These are phyloP conservation scores for Conopomorpha cramerella DNA, from an alignment of 1,140 invertebrate genomes.

Conservation along the genomic window DNA sequence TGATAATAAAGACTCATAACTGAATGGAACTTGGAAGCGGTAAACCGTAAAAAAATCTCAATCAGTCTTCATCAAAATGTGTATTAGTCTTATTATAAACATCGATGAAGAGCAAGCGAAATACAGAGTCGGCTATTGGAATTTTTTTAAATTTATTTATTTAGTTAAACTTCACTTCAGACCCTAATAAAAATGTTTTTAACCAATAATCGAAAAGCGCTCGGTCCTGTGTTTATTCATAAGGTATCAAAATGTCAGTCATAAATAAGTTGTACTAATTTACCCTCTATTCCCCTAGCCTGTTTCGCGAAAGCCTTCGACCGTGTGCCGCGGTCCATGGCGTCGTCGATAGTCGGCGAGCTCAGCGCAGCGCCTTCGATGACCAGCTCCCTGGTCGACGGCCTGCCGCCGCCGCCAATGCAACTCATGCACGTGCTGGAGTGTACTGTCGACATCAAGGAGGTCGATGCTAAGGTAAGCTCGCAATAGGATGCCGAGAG, in stretches of 20 bases:
- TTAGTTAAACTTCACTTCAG: too few species aligned
- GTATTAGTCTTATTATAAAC: too few species aligned
- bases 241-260: background rate
- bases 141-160: too few species aligned
- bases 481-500: background rate
- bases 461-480: conserved; percentile 77
- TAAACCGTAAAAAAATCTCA: too few species aligned
- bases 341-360: conserved; percentile 57
- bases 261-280: background rate
- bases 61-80: too few species aligned
- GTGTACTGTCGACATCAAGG: conserved; percentile 89
- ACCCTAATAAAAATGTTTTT: too few species aligned
- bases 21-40: too few species aligned
- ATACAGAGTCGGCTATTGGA: too few species aligned
- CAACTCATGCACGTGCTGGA: conserved; percentile 77
- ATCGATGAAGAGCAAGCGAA: too few species aligned
- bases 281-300: conserved; percentile 48
- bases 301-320: conserved; percentile 94
- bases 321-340: conserved; percentile 76
- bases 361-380: conserved; percentile 46
- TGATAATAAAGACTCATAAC: too few species aligned
- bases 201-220: too few species aligned
- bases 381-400: conserved; percentile 38
- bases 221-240: too few species aligned
- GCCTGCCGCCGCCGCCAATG: conserved; percentile 29